A percentile compares a stretch with the other conserved stretches of the same genome.
Evolutionary conservation across 2,888 invertebrate species (phyloP).

Genomic region (Sesia bembeciformis): DNA sequence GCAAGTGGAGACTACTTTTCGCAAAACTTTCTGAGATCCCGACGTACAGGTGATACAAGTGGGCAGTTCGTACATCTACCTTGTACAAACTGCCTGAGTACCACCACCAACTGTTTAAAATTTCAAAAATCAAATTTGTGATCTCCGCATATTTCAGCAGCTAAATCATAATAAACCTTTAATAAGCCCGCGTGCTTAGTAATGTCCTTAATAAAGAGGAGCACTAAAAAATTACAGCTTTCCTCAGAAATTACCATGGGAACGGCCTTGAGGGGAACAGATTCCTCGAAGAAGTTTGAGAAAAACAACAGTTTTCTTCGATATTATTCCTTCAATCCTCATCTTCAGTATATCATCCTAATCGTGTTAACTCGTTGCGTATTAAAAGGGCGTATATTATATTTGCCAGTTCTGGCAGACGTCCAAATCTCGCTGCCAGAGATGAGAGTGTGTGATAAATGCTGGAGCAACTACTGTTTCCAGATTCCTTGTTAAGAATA

Average conservation of each 20-base stretch:
- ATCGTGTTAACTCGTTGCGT: conserved; percentile 34
- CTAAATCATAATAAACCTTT: not conserved
- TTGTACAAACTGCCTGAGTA: too few relatives aligned
- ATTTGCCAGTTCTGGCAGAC: conserved; percentile 20
- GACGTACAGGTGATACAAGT: too few relatives aligned
- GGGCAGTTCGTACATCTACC: too few relatives aligned
- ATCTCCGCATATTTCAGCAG: too few relatives aligned
- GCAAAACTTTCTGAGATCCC: too few relatives aligned
- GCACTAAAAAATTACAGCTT: not conserved
- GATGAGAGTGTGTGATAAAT: conserved; percentile 22
- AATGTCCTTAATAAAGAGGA: not conserved
- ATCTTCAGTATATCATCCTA: conserved; percentile 24
- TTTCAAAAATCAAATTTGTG: too few relatives aligned
- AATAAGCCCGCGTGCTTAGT: not conserved
- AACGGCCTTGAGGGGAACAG: not conserved
- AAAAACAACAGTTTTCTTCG: conserved; percentile 12
- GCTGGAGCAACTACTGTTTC: conserved; percentile 3
- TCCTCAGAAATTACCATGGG: not conserved
- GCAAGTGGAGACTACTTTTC: too few relatives aligned
- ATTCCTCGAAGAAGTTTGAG: not conserved
- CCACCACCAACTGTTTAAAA: too few relatives aligned
- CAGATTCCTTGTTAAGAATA: not conserved
- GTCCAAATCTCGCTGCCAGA: conserved; percentile 22
- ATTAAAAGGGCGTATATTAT: conserved; percentile 40
- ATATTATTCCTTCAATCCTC: conserved; percentile 11